Conservation (phyloP, 2,113 vertebrate species). For the Polyodon spathula region DNA sequence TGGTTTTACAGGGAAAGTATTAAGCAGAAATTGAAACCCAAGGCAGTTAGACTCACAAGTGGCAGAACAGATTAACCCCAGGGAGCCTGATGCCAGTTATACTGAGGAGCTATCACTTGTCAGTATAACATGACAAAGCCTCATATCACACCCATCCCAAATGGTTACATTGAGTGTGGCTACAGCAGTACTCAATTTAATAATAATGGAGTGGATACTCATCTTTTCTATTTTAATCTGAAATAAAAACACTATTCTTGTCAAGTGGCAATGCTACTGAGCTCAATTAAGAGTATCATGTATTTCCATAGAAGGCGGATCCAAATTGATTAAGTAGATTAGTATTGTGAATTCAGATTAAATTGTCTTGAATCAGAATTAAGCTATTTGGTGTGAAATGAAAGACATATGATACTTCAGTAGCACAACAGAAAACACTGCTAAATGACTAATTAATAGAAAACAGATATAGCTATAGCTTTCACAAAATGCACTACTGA, state of each 20-base stretch:
- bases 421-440: too few relatives aligned
- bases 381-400: too few relatives aligned
- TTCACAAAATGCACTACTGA: too few relatives aligned
- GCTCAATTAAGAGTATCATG: too few relatives aligned
- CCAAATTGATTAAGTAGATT: too few relatives aligned
- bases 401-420: too few relatives aligned
- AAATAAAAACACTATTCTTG: constrained; percentile 5
- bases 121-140: constrained; percentile 18
- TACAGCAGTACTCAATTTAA: constrained; percentile 23
- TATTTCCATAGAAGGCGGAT: too few relatives aligned
- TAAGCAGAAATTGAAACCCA: constrained; percentile 32
- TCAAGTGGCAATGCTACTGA: not conserved
- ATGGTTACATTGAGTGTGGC: constrained; percentile 20
- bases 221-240: constrained; percentile 18
- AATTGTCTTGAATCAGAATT: too few relatives aligned
- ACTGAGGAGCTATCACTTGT: constrained; percentile 20
- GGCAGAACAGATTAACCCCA: constrained; percentile 30
- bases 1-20: constrained; percentile 27
- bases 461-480: too few relatives aligned
- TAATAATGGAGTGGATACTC: constrained; percentile 25
- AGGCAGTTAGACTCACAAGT: constrained; percentile 29
- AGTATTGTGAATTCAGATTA: too few relatives aligned
- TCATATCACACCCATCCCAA: constrained; percentile 19
- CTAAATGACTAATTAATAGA: too few relatives aligned
- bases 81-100: constrained; percentile 20